phyloP scores from a whole-genome alignment of 2,888 invertebrate genomes.

The Eutolmus rufibarbis region DNA sequence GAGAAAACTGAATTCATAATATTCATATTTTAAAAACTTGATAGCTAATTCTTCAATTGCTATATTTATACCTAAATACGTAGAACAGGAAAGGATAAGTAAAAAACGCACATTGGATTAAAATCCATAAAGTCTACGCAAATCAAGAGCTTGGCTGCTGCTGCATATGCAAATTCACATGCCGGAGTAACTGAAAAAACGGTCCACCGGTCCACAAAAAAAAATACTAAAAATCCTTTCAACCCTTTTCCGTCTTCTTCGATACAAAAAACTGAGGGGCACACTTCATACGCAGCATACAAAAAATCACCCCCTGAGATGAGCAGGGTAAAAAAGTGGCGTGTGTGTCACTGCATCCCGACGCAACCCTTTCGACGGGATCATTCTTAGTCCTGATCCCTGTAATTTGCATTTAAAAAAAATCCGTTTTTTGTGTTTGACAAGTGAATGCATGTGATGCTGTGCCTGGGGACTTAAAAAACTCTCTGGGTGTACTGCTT shows the following conservation, averaged over 20 bases:
- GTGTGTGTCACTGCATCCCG: slow-evolving; percentile 37
- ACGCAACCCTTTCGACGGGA: slow-evolving; percentile 22
- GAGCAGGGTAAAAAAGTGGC: slow-evolving; percentile 21
- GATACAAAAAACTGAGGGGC: slow-evolving; percentile 24
- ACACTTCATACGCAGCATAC: slow-evolving; percentile 1
- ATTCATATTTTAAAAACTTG: too few relatives aligned
- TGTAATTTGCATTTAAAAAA: slow-evolving; percentile 43
- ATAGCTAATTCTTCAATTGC: too few relatives aligned
- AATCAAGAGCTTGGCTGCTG: slow-evolving; percentile 24
- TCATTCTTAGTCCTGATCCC: neutral
- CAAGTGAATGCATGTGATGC: slow-evolving; percentile 38
- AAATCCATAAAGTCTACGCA: slow-evolving; percentile 29
- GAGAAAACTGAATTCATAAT: too few relatives aligned
- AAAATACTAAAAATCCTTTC: neutral
- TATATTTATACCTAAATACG: too few relatives aligned
- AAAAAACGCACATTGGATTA: neutral
- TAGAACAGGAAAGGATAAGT: too few relatives aligned
- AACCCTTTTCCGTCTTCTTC: slow-evolving; percentile 11
- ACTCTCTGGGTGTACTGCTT: neutral
- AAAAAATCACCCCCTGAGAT: slow-evolving; percentile 40
- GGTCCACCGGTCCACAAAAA: neutral
- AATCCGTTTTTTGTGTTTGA: slow-evolving; percentile 33
- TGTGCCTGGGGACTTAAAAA: slow-evolving; percentile 24
- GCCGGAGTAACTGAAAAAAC: neutral
- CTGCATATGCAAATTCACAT: slow-evolving; percentile 20